phyloP scores from a whole-genome alignment of 2,797 vertebrate genomes.

The Tokudaia tokunoshimensis region DNA sequence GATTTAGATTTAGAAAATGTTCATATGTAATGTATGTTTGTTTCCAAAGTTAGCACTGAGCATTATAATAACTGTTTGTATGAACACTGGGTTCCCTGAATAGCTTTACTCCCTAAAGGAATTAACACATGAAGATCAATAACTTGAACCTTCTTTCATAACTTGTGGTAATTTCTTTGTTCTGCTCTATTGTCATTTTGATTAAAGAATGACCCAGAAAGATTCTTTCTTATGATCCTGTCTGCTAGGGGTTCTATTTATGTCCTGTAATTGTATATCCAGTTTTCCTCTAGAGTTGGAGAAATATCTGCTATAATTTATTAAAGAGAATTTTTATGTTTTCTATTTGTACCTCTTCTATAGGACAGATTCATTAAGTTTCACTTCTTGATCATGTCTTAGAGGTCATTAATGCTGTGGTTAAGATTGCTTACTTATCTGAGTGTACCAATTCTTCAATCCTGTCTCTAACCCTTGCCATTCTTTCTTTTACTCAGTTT shows the following conservation, averaged over 20 bases:
- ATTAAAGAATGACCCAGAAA: neutral
- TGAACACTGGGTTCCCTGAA: neutral
- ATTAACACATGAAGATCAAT: neutral
- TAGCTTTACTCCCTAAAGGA: neutral
- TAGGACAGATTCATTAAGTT: neutral
- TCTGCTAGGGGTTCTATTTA: neutral
- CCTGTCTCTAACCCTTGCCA: neutral
- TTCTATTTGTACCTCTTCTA: neutral
- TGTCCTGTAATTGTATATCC: neutral
- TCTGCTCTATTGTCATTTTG: neutral
- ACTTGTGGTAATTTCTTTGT: neutral
- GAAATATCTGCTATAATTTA: neutral
- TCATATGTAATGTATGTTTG: neutral
- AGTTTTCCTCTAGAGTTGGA: neutral
- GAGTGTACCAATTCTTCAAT: neutral
- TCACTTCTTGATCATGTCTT: neutral
- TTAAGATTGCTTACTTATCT: neutral
- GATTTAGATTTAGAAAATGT: neutral
- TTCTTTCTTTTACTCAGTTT: neutral
- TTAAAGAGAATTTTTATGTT: neutral
- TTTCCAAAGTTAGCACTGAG: neutral
- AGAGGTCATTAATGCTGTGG: neutral
- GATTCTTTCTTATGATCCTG: neutral
- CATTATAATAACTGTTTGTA: neutral
- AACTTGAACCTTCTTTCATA: neutral